phyloP scores from a whole-genome alignment of 2,797 vertebrate species.

The Neosilurus mollespiculum region DNA sequence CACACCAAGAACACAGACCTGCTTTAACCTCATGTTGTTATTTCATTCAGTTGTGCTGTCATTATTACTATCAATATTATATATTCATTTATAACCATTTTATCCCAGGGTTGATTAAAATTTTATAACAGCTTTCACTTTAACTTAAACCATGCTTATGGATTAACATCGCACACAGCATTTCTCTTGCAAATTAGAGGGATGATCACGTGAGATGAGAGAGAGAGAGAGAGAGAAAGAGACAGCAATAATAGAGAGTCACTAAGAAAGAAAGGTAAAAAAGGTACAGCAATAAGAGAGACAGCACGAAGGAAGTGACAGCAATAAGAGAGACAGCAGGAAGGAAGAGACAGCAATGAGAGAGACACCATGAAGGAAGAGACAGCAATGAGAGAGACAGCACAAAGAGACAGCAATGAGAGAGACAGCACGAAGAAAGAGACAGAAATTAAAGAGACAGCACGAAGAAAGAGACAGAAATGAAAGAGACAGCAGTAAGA shows the following conservation, averaged over 20 bases:
- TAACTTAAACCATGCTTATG: constrained; percentile 1
- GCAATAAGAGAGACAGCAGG: neutral
- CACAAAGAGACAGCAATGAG: neutral
- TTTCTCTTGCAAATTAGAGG: neutral
- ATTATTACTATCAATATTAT: no score
- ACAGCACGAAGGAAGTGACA: neutral
- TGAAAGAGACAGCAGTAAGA: neutral
- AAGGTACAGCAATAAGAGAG: no score
- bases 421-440: no score
- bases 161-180: constrained; percentile 4
- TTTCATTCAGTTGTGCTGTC: neutral
- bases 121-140: neutral
- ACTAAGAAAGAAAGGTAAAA: no score
- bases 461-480: neutral
- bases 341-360: neutral
- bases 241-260: neutral
- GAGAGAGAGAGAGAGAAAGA: neutral
- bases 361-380: no score
- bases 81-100: neutral
- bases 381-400: neutral
- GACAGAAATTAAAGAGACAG: no score
- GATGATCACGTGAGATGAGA: neutral
- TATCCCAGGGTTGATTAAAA: neutral
- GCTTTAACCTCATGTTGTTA: neutral
- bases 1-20: neutral